A percentile compares a stretch with the other conserved stretches of the same genome.
These are phyloP conservation scores for Corythucha ciliata DNA, from an alignment of 2,888 invertebrate genomes.

Conservation along the genomic window DNA sequence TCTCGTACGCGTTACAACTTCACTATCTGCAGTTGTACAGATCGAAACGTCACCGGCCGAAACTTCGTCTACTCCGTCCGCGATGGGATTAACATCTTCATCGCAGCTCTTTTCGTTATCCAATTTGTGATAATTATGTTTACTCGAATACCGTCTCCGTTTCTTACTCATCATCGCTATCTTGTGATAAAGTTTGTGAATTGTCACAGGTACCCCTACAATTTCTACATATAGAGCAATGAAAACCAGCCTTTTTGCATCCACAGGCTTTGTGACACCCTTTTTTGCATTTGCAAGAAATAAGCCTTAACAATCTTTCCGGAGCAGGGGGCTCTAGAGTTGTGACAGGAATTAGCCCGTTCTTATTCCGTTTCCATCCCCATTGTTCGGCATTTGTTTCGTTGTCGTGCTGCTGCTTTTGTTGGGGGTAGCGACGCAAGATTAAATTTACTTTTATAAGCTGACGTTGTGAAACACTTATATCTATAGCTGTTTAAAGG, in stretches of 20 bases:
- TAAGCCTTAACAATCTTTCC: not conserved
- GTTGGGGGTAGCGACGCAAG: not conserved
- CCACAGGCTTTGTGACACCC: not conserved
- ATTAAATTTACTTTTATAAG: not conserved
- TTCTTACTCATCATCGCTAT: too few species aligned
- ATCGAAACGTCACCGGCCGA: too few species aligned
- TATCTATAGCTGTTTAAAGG: not conserved
- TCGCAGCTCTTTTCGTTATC: too few species aligned
- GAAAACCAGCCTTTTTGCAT: not conserved
- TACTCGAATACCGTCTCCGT: too few species aligned
- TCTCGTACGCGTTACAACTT: too few species aligned
- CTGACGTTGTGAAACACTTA: not conserved
- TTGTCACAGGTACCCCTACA: not conserved
- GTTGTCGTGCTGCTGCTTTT: not conserved
- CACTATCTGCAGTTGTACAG: too few species aligned
- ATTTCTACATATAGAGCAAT: not conserved
- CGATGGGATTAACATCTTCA: too few species aligned
- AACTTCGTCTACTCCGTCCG: too few species aligned
- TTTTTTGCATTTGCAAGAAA: constrained; percentile 1
- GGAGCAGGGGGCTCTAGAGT: not conserved
- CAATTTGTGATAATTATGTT: too few species aligned
- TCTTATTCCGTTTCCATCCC: not conserved
- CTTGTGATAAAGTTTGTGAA: too few species aligned
- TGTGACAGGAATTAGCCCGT: not conserved
- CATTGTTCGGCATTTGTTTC: not conserved